phyloP scores from a whole-genome alignment of 2,113 vertebrate species.

The Tetrax tetrax region DNA sequence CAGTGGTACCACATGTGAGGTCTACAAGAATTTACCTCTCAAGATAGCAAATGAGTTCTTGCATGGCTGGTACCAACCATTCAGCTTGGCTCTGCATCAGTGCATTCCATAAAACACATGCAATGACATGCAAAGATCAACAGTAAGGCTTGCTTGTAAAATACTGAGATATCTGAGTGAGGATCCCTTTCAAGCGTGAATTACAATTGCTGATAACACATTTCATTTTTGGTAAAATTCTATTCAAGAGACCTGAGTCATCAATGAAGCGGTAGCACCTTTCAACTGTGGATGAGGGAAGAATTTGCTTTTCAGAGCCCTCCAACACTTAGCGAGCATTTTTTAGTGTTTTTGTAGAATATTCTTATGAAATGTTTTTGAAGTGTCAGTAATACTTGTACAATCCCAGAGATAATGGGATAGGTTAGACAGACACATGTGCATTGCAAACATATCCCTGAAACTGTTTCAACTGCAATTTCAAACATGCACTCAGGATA shows the following conservation, averaged over 20 bases:
- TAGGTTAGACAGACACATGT: background rate
- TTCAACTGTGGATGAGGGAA: background rate
- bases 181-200: background rate
- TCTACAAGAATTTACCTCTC: background rate
- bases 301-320: background rate
- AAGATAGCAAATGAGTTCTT: background rate
- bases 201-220: background rate
- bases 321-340: background rate
- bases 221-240: background rate
- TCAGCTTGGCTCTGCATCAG: background rate
- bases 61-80: background rate
- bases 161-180: background rate
- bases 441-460: background rate
- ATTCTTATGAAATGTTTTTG: background rate
- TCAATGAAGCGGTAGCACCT: background rate
- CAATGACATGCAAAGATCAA: background rate
- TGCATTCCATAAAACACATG: background rate
- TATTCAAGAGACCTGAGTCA: background rate
- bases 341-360: background rate
- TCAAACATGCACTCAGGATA: background rate
- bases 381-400: background rate
- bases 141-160: background rate
- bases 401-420: background rate
- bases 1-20: accelerated
- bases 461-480: background rate